Base-by-base conservation (phyloP, 1,140 invertebrate species). In the Lutraria rhynchaena region DNA sequence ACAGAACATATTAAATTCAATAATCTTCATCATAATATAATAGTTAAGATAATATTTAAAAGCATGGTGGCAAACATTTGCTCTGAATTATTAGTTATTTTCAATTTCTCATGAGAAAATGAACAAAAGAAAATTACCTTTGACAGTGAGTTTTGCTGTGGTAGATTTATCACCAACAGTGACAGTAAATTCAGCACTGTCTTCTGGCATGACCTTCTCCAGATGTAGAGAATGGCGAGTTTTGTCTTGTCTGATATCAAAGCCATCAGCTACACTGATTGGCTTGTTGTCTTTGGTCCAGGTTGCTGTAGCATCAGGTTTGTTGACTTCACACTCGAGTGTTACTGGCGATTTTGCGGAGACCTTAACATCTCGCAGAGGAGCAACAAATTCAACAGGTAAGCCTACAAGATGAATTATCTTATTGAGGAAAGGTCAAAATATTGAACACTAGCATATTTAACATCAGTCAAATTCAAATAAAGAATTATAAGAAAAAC, bases 241-340 rank as follows among this genome's bases (percentile, higher is more conserved):
- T 94, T 95, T 77, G 92, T 99, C 98, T 9, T 96, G 93, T 29
- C 96, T 97, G 90, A 99, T 99, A 88, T 94, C 96, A 86, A 98
- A 92, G 97, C 98, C 99, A 86, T 97, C 95, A 60, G 85, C 86
- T 31, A 85, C 69, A 19, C 29, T 46, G 37, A 90, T 61, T 82
- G 94, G 94, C 51, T 95, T 93, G 11, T 94, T 94, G 87, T 97
- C 95, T 90, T 96, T 97, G 17, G 94, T 95, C 98, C 98, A 99
- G 85, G 96, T 95, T 81, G 98, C 95, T 19, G 82, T 77, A 19
- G 85, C 19, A 93, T 96, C 5, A 97, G 98, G 76, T 95, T 96
- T 24, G 97, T 98, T 90, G 9, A 92, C 76, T 67, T 88, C 87
- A 82, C 90, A 91, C 81, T 91, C 90, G 55, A 92, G 84, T 19